Conservation (phyloP, 2,113 vertebrate genomes). For the Stomatorhinus ivindoensis region DNA sequence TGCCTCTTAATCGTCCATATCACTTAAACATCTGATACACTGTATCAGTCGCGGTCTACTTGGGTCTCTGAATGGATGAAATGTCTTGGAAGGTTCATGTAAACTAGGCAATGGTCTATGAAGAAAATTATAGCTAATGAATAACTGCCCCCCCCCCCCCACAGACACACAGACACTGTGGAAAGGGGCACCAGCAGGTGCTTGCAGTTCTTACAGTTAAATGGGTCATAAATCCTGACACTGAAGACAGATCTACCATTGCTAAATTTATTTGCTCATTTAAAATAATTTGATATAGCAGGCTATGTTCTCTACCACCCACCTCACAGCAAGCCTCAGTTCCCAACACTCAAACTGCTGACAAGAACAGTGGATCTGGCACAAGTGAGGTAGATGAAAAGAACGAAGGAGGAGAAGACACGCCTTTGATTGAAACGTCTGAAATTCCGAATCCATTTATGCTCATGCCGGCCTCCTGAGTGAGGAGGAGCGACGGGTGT, state of each 20-base stretch:
- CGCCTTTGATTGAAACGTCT: not conserved
- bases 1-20: not conserved
- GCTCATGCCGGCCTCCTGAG: not conserved
- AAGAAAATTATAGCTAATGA: conserved; percentile 41
- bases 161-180: conserved; percentile 34
- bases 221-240: conserved; percentile 3
- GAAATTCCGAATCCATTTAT: not conserved
- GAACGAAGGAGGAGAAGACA: not conserved
- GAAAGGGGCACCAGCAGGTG: not conserved
- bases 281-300: conserved; percentile 1
- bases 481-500: not conserved
- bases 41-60: not conserved
- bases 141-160: conserved; percentile 28
- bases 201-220: not conserved
- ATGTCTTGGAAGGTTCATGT: conserved; percentile 45
- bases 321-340: not conserved
- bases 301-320: not conserved
- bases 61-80: not conserved
- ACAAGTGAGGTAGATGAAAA: no score
- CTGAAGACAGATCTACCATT: not conserved
- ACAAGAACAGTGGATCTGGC: not conserved
- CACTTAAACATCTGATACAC: not conserved
- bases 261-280: conserved; percentile 15
- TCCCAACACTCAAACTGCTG: not conserved
- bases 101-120: conserved; percentile 52